A percentile compares a stretch with the other conserved stretches of the same genome.
Conservation (phyloP, 2,113 vertebrate species). For the Acanthisitta chloris region DNA sequence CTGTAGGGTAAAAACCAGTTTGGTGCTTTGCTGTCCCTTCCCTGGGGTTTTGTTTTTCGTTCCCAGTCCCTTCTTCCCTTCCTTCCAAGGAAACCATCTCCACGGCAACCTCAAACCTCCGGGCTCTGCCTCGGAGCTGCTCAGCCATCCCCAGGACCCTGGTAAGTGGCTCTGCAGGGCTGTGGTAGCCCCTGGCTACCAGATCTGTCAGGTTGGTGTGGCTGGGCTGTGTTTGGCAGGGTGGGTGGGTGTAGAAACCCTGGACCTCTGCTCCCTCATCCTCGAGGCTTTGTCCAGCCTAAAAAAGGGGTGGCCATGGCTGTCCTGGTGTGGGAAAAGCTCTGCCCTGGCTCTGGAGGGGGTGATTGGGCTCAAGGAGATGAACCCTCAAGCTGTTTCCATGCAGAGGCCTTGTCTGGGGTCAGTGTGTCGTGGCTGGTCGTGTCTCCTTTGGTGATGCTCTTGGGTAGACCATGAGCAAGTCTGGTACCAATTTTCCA, state of each 20-base stretch:
- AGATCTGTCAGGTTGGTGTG: rapidly evolving
- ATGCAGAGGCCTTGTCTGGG: no score
- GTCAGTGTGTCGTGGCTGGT: rapidly evolving
- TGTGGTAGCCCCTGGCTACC: background rate
- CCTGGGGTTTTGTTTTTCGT: rapidly evolving
- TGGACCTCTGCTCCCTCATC: rapidly evolving
- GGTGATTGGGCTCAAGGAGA: background rate
- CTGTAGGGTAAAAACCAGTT: background rate
- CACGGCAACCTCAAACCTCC: constrained; percentile 25
- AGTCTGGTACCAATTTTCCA: rapidly evolving
- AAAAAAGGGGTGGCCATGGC: rapidly evolving
- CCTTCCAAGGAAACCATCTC: constrained; percentile 49
- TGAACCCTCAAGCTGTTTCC: background rate
- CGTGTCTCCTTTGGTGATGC: rapidly evolving
- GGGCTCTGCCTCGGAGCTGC: background rate
- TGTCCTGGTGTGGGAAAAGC: rapidly evolving
- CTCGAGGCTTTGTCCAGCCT: background rate
- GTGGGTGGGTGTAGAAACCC: background rate
- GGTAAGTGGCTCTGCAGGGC: background rate
- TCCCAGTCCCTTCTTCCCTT: background rate
- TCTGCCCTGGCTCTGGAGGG: background rate
- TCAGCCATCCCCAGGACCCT: background rate
- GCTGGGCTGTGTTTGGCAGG: background rate
- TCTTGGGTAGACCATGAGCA: rapidly evolving
- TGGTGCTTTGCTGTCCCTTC: background rate